Conservation (phyloP, 2,797 vertebrate species). For the Enteromius mattozi region DNA sequence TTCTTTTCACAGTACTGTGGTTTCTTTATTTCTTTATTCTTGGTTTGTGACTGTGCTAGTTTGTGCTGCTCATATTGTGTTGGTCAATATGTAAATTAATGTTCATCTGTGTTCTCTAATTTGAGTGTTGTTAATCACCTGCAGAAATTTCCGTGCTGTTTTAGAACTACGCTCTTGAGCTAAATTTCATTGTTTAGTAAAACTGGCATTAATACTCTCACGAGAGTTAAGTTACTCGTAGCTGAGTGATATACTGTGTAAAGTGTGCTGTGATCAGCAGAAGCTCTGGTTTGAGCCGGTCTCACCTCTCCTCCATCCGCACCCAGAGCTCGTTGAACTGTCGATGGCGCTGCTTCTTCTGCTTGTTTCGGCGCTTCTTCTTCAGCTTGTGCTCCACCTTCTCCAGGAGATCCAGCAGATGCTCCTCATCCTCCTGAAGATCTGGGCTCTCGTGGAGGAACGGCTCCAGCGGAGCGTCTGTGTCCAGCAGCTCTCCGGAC, state of each 20-base stretch:
- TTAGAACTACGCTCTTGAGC: too few relatives aligned
- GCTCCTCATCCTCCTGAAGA: conserved; percentile 70
- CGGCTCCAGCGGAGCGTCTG: conserved; percentile 67
- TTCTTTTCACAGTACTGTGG: too few relatives aligned
- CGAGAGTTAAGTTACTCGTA: not conserved
- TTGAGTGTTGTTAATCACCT: too few relatives aligned
- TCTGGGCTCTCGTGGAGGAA: conserved; percentile 78
- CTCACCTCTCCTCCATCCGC: conserved; percentile 86
- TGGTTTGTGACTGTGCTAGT: too few relatives aligned
- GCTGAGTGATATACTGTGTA: not conserved
- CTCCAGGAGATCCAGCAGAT: conserved; percentile 71
- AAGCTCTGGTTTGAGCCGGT: not conserved
- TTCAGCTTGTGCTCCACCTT: conserved; percentile 80
- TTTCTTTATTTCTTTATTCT: too few relatives aligned
- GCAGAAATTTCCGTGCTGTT: too few relatives aligned
- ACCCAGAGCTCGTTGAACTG: conserved; percentile 92
- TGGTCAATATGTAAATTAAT: too few relatives aligned
- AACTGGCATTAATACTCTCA: too few relatives aligned
- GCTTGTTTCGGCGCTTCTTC: conserved; percentile 78
- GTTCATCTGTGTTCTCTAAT: too few relatives aligned
- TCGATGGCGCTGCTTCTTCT: conserved; percentile 79
- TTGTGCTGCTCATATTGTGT: too few relatives aligned
- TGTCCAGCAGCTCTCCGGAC: conserved; percentile 57
- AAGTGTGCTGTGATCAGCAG: not conserved
- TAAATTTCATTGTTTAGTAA: too few relatives aligned